Percentiles rank a stretch among this genome's conserved stretches.
Conservation (phyloP, 2,113 vertebrate species). For the Capreolus pygargus region DNA sequence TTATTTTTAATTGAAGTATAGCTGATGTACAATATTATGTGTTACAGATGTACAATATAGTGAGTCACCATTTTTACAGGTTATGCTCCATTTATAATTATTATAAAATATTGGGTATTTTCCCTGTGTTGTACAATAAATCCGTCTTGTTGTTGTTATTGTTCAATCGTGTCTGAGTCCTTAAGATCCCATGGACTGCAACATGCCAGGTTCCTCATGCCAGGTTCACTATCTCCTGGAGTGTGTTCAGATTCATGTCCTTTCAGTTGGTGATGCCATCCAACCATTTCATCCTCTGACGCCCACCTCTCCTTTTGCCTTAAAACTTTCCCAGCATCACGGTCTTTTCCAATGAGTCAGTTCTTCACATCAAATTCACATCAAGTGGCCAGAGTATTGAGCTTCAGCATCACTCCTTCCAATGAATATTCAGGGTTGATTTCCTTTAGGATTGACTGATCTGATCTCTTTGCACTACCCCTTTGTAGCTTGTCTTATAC, state of each 20-base stretch:
- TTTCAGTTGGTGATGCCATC: neutral
- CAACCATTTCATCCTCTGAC: neutral
- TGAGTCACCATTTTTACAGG: neutral
- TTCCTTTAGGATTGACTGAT: neutral
- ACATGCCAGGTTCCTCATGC: neutral
- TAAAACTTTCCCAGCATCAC: neutral
- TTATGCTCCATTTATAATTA: neutral
- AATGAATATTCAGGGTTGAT: neutral
- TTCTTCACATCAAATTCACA: neutral
- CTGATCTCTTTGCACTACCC: neutral
- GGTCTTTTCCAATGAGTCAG: neutral
- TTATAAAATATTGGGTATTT: neutral
- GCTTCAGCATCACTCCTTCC: neutral
- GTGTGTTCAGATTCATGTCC: neutral
- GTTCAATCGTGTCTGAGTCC: neutral
- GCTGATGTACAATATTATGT: neutral
- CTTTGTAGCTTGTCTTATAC: neutral
- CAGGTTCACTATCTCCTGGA: neutral
- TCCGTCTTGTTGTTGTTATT: neutral
- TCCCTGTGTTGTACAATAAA: neutral
- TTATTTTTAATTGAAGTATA: neutral
- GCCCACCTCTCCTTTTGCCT: neutral
- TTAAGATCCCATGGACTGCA: neutral
- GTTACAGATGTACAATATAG: neutral
- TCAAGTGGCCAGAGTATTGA: neutral